These are phyloP conservation scores for Anguilla megastoma DNA, from an alignment of 2,797 vertebrate species.

Conservation along the genomic window DNA sequence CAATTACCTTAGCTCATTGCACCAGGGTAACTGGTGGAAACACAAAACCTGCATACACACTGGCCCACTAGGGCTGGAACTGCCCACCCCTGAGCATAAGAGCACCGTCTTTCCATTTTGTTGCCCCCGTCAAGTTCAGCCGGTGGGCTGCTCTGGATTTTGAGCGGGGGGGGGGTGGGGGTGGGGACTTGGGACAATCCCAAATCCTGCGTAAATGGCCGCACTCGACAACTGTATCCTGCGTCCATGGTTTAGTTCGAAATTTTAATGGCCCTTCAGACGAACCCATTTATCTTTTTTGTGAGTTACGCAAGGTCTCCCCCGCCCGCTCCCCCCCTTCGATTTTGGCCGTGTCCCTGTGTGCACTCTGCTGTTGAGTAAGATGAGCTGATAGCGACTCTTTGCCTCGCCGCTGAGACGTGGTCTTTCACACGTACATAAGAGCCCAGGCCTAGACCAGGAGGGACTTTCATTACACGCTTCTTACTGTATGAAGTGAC, in stretches of 20 bases:
- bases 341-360: background rate
- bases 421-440: background rate
- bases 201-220: background rate
- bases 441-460: background rate
- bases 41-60: background rate
- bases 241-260: conserved; percentile 17
- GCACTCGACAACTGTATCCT: background rate
- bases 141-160: background rate
- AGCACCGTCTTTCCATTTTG: background rate
- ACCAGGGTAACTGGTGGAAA: background rate
- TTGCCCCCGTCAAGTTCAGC: background rate
- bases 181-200: background rate
- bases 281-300: conserved; percentile 34
- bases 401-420: background rate
- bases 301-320: background rate
- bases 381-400: conserved; percentile 22
- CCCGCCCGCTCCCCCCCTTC: background rate
- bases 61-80: no score
- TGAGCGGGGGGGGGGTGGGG: no score
- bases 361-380: background rate
- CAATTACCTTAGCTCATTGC: background rate
- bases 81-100: background rate
- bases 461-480: background rate
- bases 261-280: conserved; percentile 31
- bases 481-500: background rate